Conservation (phyloP, 2,888 invertebrate genomes). For the Alsophila aescularia region DNA sequence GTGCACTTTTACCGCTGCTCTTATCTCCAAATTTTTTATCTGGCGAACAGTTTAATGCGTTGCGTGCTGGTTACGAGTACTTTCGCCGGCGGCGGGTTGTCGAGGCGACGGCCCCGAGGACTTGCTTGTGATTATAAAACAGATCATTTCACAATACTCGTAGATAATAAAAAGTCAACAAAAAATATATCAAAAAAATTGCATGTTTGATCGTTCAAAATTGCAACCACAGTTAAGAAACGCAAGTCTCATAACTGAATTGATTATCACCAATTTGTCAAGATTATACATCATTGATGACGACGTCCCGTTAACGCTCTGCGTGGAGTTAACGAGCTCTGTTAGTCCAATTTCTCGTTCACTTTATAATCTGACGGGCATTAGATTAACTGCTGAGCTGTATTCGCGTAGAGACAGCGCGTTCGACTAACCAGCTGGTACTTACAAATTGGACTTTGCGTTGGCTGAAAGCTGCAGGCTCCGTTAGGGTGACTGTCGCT, state of each 20-base stretch:
- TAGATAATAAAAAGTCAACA: no score
- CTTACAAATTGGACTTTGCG: no score
- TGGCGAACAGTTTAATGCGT: conserved; percentile 50
- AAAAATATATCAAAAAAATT: no score
- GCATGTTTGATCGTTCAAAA: no score
- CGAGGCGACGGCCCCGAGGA: no score
- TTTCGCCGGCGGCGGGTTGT: conserved; percentile 46
- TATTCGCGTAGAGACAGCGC: neutral
- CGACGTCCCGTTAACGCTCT: conserved; percentile 6
- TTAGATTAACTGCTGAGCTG: conserved; percentile 1
- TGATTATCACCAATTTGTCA: conserved; percentile 10
- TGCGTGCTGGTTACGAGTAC: conserved; percentile 45
- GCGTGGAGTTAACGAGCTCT: neutral
- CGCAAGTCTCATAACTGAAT: neutral
- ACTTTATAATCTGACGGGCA: conserved; percentile 3
- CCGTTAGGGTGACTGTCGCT: neutral
- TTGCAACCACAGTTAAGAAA: no score
- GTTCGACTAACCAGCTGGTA: no score
- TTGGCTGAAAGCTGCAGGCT: neutral
- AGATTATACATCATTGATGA: neutral
- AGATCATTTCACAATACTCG: no score
- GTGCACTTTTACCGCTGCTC: conserved; percentile 46
- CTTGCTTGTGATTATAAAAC: no score
- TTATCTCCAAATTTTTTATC: conserved; percentile 58
- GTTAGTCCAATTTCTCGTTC: conserved; percentile 11